These are phyloP conservation scores for Enteromius unitaeniatus DNA, from an alignment of 2,797 vertebrate genomes.

Conservation along the genomic window DNA sequence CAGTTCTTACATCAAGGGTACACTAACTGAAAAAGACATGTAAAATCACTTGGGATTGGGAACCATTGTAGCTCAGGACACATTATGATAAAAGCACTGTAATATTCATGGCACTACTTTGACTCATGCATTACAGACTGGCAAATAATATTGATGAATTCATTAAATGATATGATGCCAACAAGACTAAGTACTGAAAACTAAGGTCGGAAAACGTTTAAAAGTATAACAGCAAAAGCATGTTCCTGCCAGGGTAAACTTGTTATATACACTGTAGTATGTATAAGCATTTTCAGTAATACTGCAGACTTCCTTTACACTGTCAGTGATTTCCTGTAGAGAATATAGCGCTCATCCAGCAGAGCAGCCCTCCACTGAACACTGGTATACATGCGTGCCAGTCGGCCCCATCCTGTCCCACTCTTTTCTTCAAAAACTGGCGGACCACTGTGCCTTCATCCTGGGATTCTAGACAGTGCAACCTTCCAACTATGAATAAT, in stretches of 20 bases:
- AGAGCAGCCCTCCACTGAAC: background rate
- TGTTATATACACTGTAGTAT: background rate
- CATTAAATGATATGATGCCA: background rate
- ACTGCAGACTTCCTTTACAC: background rate
- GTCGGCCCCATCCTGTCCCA: background rate
- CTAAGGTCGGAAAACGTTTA: background rate
- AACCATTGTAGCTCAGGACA: background rate
- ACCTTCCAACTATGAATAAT: slow-evolving; percentile 64
- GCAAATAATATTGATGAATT: background rate
- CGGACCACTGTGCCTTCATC: background rate
- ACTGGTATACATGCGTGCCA: background rate
- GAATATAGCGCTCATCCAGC: background rate
- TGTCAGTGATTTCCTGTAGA: background rate
- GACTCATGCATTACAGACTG: background rate
- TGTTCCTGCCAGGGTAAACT: background rate
- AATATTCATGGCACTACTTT: slow-evolving; percentile 21
- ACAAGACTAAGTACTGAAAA: background rate
- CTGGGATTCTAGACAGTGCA: slow-evolving; percentile 29
- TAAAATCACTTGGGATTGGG: background rate
- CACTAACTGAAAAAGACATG: background rate
- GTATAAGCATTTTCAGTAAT: background rate
- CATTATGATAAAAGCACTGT: slow-evolving; percentile 1
- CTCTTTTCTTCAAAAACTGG: background rate
- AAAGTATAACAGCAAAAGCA: background rate
- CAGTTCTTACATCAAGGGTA: background rate